These are phyloP conservation scores for Pterois miles DNA, from an alignment of 2,797 vertebrate genomes.

Conservation along the genomic window DNA sequence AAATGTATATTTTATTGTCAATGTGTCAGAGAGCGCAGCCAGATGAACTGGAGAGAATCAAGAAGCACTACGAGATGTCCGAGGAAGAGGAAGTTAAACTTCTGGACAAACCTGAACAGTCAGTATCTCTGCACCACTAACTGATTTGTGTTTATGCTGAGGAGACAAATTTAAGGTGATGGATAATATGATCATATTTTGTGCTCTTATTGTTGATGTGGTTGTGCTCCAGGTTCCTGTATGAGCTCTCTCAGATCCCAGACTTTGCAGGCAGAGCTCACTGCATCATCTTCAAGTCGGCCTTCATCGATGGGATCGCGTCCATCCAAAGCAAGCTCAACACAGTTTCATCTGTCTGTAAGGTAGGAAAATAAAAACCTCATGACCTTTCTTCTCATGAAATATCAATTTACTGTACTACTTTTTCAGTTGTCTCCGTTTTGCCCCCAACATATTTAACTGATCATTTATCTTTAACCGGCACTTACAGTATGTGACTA, in stretches of 20 bases:
- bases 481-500: background rate
- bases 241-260: slow-evolving; percentile 94
- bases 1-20: background rate
- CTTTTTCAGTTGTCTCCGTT: background rate
- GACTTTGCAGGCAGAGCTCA: slow-evolving; percentile 91
- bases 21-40: slow-evolving; percentile 90
- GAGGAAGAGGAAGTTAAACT: slow-evolving; percentile 91
- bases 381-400: background rate
- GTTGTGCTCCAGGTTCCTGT: slow-evolving; percentile 88
- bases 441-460: too few species aligned
- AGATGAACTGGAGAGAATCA: slow-evolving; percentile 92
- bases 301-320: slow-evolving; percentile 87
- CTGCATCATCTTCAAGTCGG: slow-evolving; percentile 93
- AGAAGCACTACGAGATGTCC: slow-evolving; percentile 89
- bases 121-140: slow-evolving; percentile 65
- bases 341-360: slow-evolving; percentile 85
- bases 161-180: background rate
- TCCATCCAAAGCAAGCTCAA: slow-evolving; percentile 87
- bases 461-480: background rate
- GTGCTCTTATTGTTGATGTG: background rate
- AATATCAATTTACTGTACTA: background rate
- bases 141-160: background rate
- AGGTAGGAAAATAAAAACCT: slow-evolving; percentile 74
- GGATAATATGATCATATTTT: background rate
- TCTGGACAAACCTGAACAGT: slow-evolving; percentile 99